Conservation (phyloP, 1,140 invertebrate genomes). For the Zaprionus ornatus region DNA sequence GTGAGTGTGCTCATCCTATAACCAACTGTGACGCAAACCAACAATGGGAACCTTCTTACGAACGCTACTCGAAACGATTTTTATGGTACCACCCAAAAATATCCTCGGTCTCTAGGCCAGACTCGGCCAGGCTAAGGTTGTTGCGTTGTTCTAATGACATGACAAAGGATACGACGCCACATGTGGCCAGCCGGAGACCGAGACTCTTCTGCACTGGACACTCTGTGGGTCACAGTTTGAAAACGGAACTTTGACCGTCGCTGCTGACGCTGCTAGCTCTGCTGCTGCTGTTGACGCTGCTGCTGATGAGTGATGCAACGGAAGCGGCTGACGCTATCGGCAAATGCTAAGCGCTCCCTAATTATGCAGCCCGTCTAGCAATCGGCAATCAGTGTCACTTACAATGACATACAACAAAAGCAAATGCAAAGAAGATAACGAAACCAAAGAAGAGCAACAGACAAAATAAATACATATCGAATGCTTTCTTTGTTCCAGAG, state of each 20-base stretch:
- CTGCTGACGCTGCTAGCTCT: not conserved
- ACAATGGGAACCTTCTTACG: constrained; percentile 5
- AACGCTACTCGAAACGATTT: constrained; percentile 39
- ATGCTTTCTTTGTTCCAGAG: constrained; percentile 19
- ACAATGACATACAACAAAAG: constrained; percentile 48
- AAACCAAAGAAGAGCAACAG: constrained; percentile 8
- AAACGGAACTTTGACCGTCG: constrained; percentile 25
- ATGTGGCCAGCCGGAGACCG: constrained; percentile 24
- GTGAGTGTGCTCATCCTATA: constrained; percentile 12
- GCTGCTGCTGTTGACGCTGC: not conserved
- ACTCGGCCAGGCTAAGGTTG: not conserved
- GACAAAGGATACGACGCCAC: constrained; percentile 23
- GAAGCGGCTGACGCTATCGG: constrained; percentile 43
- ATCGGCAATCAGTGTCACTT: constrained; percentile 55
- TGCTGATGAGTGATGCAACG: constrained; percentile 41
- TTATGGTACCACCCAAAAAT: constrained; percentile 44
- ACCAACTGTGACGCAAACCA: constrained; percentile 65
- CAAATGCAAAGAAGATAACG: constrained; percentile 37
- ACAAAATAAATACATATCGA: constrained; percentile 29
- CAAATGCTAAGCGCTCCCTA: constrained; percentile 45
- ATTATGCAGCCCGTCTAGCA: constrained; percentile 52
- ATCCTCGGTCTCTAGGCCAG: constrained; percentile 1
- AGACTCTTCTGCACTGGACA: constrained; percentile 10
- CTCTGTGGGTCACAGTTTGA: constrained; percentile 22
- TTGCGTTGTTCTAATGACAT: constrained; percentile 6